Conservation (phyloP, 2,797 vertebrate genomes). For the Falco concolor region DNA sequence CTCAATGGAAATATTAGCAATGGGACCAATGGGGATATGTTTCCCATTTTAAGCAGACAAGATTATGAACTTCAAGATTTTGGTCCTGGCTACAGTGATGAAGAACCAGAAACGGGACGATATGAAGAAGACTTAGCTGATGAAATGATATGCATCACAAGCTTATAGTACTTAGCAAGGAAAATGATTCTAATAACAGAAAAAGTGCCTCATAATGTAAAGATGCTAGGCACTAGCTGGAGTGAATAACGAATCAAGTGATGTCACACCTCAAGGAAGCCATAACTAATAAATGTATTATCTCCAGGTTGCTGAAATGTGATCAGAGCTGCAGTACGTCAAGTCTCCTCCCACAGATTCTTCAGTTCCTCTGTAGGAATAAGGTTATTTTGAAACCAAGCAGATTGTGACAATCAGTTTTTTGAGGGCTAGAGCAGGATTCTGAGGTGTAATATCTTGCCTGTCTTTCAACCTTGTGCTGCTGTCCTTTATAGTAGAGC, state of each 20-base stretch:
- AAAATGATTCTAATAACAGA: conserved; percentile 76
- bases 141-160: conserved; percentile 99
- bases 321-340: conserved; percentile 3
- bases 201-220: conserved; percentile 93
- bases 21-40: conserved; percentile 82
- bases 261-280: conserved; percentile 73
- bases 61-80: conserved; percentile 93
- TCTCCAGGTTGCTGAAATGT: conserved; percentile 33
- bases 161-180: conserved; percentile 87
- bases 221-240: conserved; percentile 84
- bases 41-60: conserved; percentile 80
- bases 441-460: conserved; percentile 42
- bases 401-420: conserved; percentile 51
- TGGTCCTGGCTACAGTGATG: conserved; percentile 91
- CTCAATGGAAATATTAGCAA: conserved; percentile 85
- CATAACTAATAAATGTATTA: conserved; percentile 67
- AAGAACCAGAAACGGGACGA: conserved; percentile 86
- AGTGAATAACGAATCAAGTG: conserved; percentile 57
- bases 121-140: conserved; percentile 98
- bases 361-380: background rate
- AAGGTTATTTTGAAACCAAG: conserved; percentile 17
- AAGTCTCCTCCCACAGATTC: background rate
- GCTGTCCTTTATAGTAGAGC: background rate
- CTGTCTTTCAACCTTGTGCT: conserved; percentile 28
- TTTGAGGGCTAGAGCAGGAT: conserved; percentile 30